Base-by-base conservation (phyloP, 2,797 vertebrate genomes). In the Alauda arvensis region DNA sequence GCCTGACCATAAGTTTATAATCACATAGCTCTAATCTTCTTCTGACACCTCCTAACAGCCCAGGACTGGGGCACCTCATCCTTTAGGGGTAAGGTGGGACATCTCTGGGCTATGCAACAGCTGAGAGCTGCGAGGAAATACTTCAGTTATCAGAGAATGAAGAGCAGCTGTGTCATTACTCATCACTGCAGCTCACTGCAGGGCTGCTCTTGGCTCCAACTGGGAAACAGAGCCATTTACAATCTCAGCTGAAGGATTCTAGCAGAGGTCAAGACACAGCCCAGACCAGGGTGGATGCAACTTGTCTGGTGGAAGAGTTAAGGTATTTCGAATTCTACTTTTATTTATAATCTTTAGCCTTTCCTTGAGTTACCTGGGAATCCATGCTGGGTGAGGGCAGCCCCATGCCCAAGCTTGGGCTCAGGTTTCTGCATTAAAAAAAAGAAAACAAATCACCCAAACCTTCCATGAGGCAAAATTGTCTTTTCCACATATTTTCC, bases 81-180 rank as follows among this genome's bases (percentile, higher is more conserved):
- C 42, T 28, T 40, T 37, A 37, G 34, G 34, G 34, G 34, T 37
- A 10, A 8, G 31, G 2, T 57, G 20, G 8, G 16, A 4, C 37
- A 24, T 17, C 24, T 53, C 53, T 43, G 60, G 40, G 7, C 17
- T 25, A 0, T 15, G 45, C 5, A 37, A 57, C 49, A 53, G 5
- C 33, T 48, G 45, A 48, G 42, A 26, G 21, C 4, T 56, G 28
- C 14, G 21, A 45, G 8, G 8, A 19, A 53, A 39, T 26, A 14
- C 45, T 45, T 26, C 20, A 67, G 53, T 42, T 17, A n/a, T 11
- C 26, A 66, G 12, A 26, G 15, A 61, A 33, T 5, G 26, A 4
- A 5, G 66, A 45, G 16, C 4, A 52, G 14, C 15, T 48, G 6
- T 40, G 28, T 3, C 39, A 0, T 3, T 19, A 3, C 9, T 3